phyloP scores from a whole-genome alignment of 1,140 invertebrate genomes.

The Palaemon carinicauda region DNA sequence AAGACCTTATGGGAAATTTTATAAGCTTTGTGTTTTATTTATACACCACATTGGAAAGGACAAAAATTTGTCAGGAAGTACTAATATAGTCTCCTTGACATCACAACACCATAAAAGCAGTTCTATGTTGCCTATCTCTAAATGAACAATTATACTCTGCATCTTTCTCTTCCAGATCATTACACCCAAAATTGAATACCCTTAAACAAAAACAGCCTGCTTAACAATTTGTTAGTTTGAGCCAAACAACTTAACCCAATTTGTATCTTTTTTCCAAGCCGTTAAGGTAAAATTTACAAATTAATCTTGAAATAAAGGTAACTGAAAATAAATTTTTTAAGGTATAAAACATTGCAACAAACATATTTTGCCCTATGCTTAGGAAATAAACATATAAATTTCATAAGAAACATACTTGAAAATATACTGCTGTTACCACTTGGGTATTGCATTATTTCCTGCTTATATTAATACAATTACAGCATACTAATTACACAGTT shows the following conservation, averaged over 20 bases:
- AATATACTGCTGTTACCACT: conserved; percentile 18
- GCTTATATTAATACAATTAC: conserved; percentile 33
- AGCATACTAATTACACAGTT: conserved; percentile 43
- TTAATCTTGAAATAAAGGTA: too few species aligned
- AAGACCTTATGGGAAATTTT: background rate
- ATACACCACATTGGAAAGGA: background rate
- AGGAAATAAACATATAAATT: conserved; percentile 18
- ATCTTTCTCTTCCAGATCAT: too few species aligned
- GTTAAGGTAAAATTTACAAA: too few species aligned
- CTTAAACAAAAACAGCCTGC: too few species aligned
- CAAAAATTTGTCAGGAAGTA: conserved; percentile 21
- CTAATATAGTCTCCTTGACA: conserved; percentile 43
- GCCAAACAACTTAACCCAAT: too few species aligned
- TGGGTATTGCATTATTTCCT: conserved; percentile 8
- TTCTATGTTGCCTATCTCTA: background rate
- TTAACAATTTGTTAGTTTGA: too few species aligned
- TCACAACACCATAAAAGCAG: conserved; percentile 38
- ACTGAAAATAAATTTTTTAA: background rate
- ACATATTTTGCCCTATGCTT: background rate
- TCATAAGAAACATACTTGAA: background rate
- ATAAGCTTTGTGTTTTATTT: background rate
- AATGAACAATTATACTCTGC: background rate
- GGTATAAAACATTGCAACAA: background rate
- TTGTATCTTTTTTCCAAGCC: too few species aligned
- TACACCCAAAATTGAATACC: background rate